These are phyloP conservation scores for Phalacrocorax brasilianus DNA, from an alignment of 2,113 vertebrate species.

Conservation along the genomic window DNA sequence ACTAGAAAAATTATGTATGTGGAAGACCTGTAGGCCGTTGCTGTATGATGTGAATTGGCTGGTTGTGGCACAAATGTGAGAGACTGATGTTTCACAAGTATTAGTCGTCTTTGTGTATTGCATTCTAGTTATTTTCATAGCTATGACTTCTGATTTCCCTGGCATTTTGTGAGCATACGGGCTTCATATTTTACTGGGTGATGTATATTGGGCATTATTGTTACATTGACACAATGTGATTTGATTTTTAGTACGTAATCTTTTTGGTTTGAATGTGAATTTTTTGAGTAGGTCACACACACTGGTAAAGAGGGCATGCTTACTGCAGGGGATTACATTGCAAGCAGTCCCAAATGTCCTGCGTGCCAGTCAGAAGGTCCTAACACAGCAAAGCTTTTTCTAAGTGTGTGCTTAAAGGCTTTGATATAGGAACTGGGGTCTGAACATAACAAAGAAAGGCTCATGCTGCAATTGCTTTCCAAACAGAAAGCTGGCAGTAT, in stretches of 20 bases:
- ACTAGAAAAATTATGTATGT: not conserved
- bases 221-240: not conserved
- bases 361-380: not conserved
- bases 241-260: not conserved
- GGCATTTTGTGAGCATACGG: not conserved
- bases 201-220: not conserved
- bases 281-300: not conserved
- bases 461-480: not conserved
- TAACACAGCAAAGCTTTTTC: not conserved
- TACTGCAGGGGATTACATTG: not conserved
- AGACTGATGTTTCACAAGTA: not conserved
- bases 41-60: not conserved
- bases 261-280: not conserved
- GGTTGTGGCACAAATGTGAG: not conserved
- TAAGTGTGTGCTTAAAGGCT: conserved; percentile 15
- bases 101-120: not conserved
- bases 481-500: not conserved
- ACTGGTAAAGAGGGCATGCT: not conserved
- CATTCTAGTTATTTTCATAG: not conserved
- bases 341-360: not conserved
- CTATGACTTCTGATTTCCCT: not conserved
- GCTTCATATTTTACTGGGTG: not conserved
- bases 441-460: not conserved
- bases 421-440: not conserved
- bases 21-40: not conserved